These are phyloP conservation scores for Phenganax marumi DNA, from an alignment of 92 coral and sea anemone species.

Conservation along the genomic window DNA sequence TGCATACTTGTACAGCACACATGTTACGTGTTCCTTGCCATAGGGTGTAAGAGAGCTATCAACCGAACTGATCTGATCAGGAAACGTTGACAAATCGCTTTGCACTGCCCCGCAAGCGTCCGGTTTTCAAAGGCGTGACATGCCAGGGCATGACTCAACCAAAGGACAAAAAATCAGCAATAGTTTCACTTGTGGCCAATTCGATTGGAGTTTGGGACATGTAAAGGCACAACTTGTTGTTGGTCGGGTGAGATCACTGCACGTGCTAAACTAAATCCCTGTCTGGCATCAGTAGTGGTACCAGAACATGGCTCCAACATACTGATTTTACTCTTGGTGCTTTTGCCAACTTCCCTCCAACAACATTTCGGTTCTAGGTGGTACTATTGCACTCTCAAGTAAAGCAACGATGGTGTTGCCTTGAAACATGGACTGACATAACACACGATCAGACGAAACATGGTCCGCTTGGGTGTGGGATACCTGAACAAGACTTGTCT, in stretches of 20 bases:
- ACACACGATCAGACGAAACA: not conserved
- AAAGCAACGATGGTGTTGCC: slow-evolving; percentile 32
- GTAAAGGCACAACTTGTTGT: slow-evolving; percentile 41
- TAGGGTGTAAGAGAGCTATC: not conserved
- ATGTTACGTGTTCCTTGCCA: not conserved
- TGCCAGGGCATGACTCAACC: slow-evolving; percentile 22
- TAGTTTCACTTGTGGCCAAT: slow-evolving; percentile 36
- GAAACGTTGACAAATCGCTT: not conserved
- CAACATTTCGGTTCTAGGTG: slow-evolving; percentile 42
- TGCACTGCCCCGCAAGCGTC: slow-evolving; percentile 7
- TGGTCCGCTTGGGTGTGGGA: not conserved
- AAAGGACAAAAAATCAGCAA: slow-evolving; percentile 52
- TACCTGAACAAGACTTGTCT: slow-evolving; percentile 22
- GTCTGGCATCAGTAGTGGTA: slow-evolving; percentile 9
- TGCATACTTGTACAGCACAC: not conserved
- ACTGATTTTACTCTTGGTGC: slow-evolving; percentile 7
- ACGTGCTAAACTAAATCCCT: slow-evolving; percentile 45
- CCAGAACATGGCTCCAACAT: slow-evolving; percentile 38
- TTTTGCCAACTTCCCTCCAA: slow-evolving; percentile 32
- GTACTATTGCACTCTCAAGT: slow-evolving; percentile 34
- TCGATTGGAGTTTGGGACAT: slow-evolving; percentile 31
- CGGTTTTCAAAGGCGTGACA: not conserved
- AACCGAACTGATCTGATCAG: not conserved
- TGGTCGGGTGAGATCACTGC: slow-evolving; percentile 48
- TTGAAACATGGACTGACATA: slow-evolving; percentile 38